Conservation (phyloP, 1,140 invertebrate species). For the Leptinotarsa lineolata region DNA sequence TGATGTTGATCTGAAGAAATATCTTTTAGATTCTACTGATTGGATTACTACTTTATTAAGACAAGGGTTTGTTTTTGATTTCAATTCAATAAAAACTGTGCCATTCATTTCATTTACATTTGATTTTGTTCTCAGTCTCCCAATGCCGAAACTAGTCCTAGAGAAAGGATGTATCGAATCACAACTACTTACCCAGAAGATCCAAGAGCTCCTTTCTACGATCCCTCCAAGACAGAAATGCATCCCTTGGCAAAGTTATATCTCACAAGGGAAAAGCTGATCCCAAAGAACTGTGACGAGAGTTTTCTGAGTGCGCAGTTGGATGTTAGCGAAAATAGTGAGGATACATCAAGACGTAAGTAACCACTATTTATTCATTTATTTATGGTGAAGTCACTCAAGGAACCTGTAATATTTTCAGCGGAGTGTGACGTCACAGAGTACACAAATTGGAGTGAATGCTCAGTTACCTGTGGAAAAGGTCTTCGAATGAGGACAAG, state of each 20-base stretch:
- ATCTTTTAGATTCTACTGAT: no score
- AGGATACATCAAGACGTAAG: constrained; percentile 74
- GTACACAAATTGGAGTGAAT: constrained; percentile 76
- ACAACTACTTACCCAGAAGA: constrained; percentile 86
- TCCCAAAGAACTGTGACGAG: constrained; percentile 74
- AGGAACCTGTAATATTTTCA: constrained; percentile 49
- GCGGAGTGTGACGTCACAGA: constrained; percentile 79
- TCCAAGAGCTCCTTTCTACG: constrained; percentile 89
- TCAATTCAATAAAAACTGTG: background rate
- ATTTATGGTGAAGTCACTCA: no score
- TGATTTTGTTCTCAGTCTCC: constrained; percentile 67
- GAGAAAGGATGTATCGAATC: constrained; percentile 86
- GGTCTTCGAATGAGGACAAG: constrained; percentile 81
- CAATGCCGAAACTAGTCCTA: constrained; percentile 83
- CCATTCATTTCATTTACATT: constrained; percentile 29
- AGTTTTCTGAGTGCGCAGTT: constrained; percentile 64
- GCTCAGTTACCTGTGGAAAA: constrained; percentile 87
- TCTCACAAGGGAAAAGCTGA: constrained; percentile 72
- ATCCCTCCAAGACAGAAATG: constrained; percentile 73
- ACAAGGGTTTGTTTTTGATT: background rate
- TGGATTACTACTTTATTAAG: no score
- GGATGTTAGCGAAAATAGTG: constrained; percentile 73
- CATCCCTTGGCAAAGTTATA: constrained; percentile 79
- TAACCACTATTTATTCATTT: constrained; percentile 13
- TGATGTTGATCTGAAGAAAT: no score